Evolutionary conservation across 2,797 vertebrate genomes (phyloP).

Genomic region (Fistularia commersonii): DNA sequence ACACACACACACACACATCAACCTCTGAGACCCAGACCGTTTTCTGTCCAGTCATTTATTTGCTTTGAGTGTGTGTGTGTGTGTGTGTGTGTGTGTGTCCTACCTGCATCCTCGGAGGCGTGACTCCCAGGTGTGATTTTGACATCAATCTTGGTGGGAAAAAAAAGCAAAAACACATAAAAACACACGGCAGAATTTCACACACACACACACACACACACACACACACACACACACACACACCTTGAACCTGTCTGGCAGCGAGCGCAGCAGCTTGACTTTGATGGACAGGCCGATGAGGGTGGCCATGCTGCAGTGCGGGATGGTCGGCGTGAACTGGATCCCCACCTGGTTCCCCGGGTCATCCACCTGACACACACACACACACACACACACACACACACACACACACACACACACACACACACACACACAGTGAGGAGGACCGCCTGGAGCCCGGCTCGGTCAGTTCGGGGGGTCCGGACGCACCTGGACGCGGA

Average conservation of each 20-base stretch:
- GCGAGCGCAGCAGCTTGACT: constrained; percentile 87
- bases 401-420: too few relatives aligned
- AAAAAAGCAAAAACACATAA: neutral
- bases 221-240: neutral
- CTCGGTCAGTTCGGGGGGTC: neutral
- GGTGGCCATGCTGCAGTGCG: constrained; percentile 95
- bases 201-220: neutral
- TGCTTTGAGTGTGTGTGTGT: too few relatives aligned
- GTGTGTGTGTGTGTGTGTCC: neutral
- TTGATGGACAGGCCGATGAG: constrained; percentile 92
- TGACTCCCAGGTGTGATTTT: constrained; percentile 92
- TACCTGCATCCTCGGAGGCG: constrained; percentile 91
- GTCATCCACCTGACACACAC: constrained; percentile 86
- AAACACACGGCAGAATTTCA: neutral
- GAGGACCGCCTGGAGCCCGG: too few relatives aligned
- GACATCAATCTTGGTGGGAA: constrained; percentile 84
- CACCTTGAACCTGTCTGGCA: constrained; percentile 86
- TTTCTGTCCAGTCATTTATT: too few relatives aligned
- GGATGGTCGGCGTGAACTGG: constrained; percentile 91
- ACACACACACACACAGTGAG: too few relatives aligned
- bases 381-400: too few relatives aligned
- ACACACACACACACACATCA: constrained; percentile 5
- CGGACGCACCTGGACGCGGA: constrained; percentile 80
- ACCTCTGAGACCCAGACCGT: too few relatives aligned
- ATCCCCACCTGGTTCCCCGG: constrained; percentile 74